Base-by-base conservation (phyloP, 2,113 vertebrate species). In the Chascanopsetta lugubris region DNA sequence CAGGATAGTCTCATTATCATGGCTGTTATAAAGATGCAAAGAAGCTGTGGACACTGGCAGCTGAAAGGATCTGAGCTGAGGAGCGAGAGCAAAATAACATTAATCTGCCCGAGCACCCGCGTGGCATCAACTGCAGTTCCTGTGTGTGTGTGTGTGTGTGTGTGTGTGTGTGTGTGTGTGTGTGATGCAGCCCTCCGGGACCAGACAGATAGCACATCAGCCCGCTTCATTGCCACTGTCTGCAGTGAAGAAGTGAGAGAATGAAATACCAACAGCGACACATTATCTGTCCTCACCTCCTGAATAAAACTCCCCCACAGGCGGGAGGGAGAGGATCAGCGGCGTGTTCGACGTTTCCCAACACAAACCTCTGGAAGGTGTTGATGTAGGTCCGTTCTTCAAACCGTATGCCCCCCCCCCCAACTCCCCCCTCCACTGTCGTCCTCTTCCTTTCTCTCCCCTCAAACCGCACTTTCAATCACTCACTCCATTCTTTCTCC, bases 171-270 rank as follows among this genome's bases (percentile, higher is more conserved):
- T 43, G 34, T 26, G 29, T 61, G 38, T 62, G 46, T 60, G 29
- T 10, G 5, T 45, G 61, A 21, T 62, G 40, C 45, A 65, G 75
- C 63, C 72, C 72, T 77, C 73, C 63, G 74, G 68, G 59, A 25
- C 51, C 24, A 66, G 51, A 80, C 49, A 66, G 79, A 84, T 83
- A 83, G 80, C 78, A 79, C 72, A 82, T 85, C 49, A 48, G 61
- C 72, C 38, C 24, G 50, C 67, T 75, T 84, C 61, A 68, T 74
- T 79, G 78, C 60, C 66, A 75, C 29, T 21, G 74, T 75, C 36
- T 61, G 27, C 25, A 72, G 57, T 40, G 34, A 60, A 66, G 71
- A 80, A 45, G 54, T 34, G 30, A 71, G 6, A n/a, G 8, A 55
- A 32, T n/a, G 51, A 81, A 79, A 77, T 56, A 66, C 32, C 20